Percentiles rank a stretch among this genome's conserved stretches.
These are phyloP conservation scores for Xestia ashworthii DNA, from an alignment of 2,888 invertebrate species.

Conservation along the genomic window DNA sequence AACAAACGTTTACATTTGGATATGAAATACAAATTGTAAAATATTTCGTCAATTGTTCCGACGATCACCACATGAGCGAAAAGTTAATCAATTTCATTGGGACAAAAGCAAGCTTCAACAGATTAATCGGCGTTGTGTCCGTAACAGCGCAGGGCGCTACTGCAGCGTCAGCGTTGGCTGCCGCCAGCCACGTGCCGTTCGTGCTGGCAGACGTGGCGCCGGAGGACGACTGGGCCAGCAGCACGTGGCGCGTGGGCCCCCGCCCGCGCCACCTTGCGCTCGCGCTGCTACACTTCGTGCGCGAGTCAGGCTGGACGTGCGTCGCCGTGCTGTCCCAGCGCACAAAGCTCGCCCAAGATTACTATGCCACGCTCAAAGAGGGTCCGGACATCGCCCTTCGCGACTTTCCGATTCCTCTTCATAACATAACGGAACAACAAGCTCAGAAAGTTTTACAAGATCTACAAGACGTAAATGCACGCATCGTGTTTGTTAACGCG, in stretches of 20 bases:
- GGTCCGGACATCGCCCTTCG: not conserved
- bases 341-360: not conserved
- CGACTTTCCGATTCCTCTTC: not conserved
- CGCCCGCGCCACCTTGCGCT: conserved; percentile 47
- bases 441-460: conserved; percentile 35
- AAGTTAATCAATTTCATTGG: not conserved
- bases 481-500: conserved; percentile 95
- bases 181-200: conserved; percentile 50
- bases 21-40: not conserved
- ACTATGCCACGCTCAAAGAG: conserved; percentile 17
- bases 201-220: conserved; percentile 55
- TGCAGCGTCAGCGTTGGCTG: conserved; percentile 39
- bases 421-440: not conserved
- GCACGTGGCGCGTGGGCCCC: conserved; percentile 42
- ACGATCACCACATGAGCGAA: conserved; percentile 13
- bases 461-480: conserved; percentile 85
- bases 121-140: conserved; percentile 42
- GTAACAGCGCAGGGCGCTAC: conserved; percentile 21
- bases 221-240: not conserved
- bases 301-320: conserved; percentile 30
- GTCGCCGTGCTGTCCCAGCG: conserved; percentile 42
- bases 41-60: conserved; percentile 17
- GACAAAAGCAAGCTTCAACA: rapidly evolving
- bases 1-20: not conserved
- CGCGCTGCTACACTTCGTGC: conserved; percentile 35